Evolutionary conservation across 2,888 invertebrate species (phyloP).

Genomic region (Odontothrips loti): DNA sequence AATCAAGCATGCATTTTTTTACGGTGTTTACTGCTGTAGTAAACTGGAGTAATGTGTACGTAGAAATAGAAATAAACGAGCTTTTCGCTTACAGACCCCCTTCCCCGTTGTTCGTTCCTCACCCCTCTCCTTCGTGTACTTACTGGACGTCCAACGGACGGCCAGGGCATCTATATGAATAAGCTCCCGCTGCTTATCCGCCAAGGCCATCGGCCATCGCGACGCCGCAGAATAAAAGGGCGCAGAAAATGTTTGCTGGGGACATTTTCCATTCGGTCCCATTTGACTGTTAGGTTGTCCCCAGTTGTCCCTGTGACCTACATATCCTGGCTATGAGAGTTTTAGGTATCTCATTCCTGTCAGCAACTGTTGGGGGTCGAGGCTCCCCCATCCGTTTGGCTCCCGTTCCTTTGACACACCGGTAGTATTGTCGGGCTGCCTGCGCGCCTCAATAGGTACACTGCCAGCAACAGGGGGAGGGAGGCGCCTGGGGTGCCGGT

Average conservation of each 20-base stretch:
- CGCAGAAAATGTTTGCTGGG: neutral
- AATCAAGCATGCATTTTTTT: too few species aligned
- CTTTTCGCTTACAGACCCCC: too few species aligned
- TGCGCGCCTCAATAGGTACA: conserved; percentile 8
- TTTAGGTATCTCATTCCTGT: neutral
- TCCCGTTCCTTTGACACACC: neutral
- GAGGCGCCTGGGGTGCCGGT: neutral
- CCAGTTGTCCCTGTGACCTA: neutral
- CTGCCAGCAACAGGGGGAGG: neutral
- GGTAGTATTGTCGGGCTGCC: neutral
- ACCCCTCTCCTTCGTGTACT: neutral
- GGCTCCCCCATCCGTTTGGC: neutral
- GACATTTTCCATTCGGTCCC: neutral
- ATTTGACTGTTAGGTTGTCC: neutral
- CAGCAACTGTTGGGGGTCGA: neutral
- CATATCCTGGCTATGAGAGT: neutral
- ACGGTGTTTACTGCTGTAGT: too few species aligned
- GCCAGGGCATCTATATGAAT: too few species aligned
- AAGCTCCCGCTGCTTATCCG: neutral
- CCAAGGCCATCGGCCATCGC: neutral
- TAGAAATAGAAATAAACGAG: too few species aligned
- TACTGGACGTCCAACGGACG: neutral
- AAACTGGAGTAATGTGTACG: too few species aligned
- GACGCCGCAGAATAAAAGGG: neutral
- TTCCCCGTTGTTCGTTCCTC: neutral